Evolutionary conservation across 2,888 invertebrate genomes (phyloP).

Genomic region (Callyntrura sp.): DNA sequence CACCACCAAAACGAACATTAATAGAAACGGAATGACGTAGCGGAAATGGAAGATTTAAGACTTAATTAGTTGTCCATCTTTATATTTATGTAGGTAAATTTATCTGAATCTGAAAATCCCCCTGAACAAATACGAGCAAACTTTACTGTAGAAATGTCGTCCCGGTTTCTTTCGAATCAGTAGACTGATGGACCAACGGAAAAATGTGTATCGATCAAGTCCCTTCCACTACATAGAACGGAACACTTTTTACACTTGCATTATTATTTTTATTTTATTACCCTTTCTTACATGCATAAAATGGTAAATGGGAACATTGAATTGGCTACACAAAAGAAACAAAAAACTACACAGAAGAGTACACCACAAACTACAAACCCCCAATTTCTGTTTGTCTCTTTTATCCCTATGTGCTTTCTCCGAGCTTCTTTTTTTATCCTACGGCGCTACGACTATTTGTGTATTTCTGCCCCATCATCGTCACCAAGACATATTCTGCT

Average conservation of each 20-base stretch:
- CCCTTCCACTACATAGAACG: neutral
- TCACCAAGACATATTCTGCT: neutral
- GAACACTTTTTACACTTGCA: neutral
- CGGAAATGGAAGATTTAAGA: neutral
- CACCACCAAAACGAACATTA: too few species aligned
- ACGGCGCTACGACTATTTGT: too few species aligned
- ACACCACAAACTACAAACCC: neutral
- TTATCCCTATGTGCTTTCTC: too few species aligned
- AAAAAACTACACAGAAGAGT: neutral
- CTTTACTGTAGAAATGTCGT: too few species aligned
- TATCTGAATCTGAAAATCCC: too few species aligned
- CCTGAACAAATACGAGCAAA: too few species aligned
- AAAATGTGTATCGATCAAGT: neutral
- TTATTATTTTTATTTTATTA: neutral
- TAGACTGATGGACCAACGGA: neutral
- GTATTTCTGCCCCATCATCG: neutral
- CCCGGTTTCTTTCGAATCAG: too few species aligned
- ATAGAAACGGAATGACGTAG: neutral
- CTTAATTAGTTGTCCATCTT: too few species aligned
- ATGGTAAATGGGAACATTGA: neutral
- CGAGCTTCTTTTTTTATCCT: too few species aligned
- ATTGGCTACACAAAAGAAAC: neutral
- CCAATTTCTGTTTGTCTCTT: conserved; percentile 2
- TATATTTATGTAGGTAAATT: too few species aligned
- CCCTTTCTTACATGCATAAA: neutral